Base-by-base conservation (phyloP, 1,140 invertebrate species). In the Metopolophium dirhodum region DNA sequence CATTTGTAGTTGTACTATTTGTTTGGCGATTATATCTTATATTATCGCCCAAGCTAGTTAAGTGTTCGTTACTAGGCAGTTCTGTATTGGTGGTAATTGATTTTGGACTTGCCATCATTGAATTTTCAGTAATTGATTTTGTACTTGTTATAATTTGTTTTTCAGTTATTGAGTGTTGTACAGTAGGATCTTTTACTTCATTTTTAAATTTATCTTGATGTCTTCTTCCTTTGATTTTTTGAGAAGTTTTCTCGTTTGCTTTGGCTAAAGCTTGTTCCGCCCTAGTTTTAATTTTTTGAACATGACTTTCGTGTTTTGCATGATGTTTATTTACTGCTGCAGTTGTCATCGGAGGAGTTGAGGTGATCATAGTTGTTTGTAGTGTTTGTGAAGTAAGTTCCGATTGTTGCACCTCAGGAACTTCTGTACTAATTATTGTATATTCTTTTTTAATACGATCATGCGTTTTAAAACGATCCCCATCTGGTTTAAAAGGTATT, bases 241-340 rank as follows among this genome's bases (percentile, higher is more conserved):
- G 68, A 82, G 37, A 57, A 41, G 35, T 51, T 85, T 35, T 83
- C 54, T 85, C 91, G 1, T 86, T 93, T 11, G 11, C 23, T 93
- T 93, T 93, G 0, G 82, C 82, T 83, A 93, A 86, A 51, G 49
- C 91, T 93, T 93, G 91, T 85, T 93, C 91, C 30, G n/a, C 26
- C 35, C 91, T 54, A 1, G 68, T 54, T 85, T 93, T 93, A 57
- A 93, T 93, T 93, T 86, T 93, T 37, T 93, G 91, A 54, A 93
- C 20, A 30, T 93, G 49, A 86, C 77, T 85, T n/a, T 93, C 68
- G 6, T 11, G 9, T 9, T 92, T 92, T 82, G 11, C 26, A 14
- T 26, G 22, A 9, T 57, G 8, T 57, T 41, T 51, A 22, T 26
- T 7, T 85, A 45, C 7, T 20, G 22, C 47, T 37, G 35, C 23